Conservation (phyloP, 2,888 invertebrate genomes). For the Galerucella calmariensis region DNA sequence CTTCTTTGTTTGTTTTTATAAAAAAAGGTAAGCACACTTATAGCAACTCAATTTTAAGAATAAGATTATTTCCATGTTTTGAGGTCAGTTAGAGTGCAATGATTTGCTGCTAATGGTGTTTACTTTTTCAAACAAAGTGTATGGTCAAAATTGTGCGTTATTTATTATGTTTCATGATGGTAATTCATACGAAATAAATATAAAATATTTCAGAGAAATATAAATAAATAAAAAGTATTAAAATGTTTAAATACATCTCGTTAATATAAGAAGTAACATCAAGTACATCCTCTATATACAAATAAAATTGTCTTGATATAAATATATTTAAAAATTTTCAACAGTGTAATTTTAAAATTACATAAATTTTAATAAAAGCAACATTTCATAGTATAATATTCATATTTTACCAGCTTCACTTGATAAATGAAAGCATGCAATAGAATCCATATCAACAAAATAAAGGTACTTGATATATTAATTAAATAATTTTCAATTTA, state of each 20-base stretch:
- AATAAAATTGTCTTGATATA: neutral
- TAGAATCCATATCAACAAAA: neutral
- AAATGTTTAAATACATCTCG: neutral
- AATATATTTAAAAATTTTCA: neutral
- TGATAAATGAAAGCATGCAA: neutral
- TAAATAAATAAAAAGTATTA: neutral
- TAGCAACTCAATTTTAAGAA: too few relatives aligned
- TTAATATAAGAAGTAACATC: conserved; percentile 4
- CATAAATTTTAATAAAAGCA: conserved; percentile 18
- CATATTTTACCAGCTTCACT: neutral
- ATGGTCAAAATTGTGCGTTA: too few relatives aligned
- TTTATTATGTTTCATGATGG: too few relatives aligned
- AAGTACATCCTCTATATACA: neutral
- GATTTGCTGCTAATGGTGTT: too few relatives aligned
- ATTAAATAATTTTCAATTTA: neutral
- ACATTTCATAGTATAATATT: conserved; percentile 3
- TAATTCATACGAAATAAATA: too few relatives aligned
- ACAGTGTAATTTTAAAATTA: conserved; percentile 9
- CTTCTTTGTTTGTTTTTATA: too few relatives aligned
- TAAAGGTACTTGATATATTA: neutral
- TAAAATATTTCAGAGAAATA: too few relatives aligned
- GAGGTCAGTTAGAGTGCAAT: too few relatives aligned
- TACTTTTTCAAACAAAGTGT: too few relatives aligned
- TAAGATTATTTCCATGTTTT: too few relatives aligned
- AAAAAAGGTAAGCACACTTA: too few relatives aligned